Percentiles rank a stretch among this genome's conserved stretches.
Conservation (phyloP, 2,888 invertebrate genomes). For the Zygaena filipendulae region DNA sequence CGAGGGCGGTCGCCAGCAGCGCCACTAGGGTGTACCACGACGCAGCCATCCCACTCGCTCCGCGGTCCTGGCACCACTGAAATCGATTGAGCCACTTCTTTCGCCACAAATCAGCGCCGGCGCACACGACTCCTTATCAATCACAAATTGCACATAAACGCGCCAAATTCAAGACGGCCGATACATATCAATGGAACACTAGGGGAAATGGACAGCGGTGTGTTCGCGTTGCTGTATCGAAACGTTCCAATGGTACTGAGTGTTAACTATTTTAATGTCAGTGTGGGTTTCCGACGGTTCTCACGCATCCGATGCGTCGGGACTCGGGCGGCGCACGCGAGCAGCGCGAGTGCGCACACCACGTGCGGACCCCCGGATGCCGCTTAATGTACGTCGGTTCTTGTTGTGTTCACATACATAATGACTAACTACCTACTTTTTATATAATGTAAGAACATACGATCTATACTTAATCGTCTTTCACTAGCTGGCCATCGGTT, state of each 20-base stretch:
- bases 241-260: slow-evolving; percentile 3
- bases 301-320: slow-evolving; percentile 37
- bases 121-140: slow-evolving; percentile 16
- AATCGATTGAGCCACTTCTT: slow-evolving; percentile 43
- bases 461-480: too few relatives aligned
- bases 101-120: slow-evolving; percentile 37
- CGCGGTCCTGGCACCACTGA: slow-evolving; percentile 51
- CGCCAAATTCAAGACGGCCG: too few relatives aligned
- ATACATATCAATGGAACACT: too few relatives aligned
- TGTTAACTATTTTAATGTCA: slow-evolving; percentile 28
- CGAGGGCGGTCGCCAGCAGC: slow-evolving; percentile 48
- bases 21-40: slow-evolving; percentile 44
- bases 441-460: slow-evolving; percentile 1
- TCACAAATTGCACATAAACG: not conserved
- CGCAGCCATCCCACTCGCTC: slow-evolving; percentile 43
- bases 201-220: too few relatives aligned
- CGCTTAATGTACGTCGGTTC: too few relatives aligned
- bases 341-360: slow-evolving; percentile 18
- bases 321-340: slow-evolving; percentile 34
- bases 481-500: too few relatives aligned
- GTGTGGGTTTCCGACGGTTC: slow-evolving; percentile 42
- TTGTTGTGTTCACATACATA: too few relatives aligned
- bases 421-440: slow-evolving; percentile 29
- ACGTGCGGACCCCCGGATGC: slow-evolving; percentile 41
- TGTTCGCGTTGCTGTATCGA: slow-evolving; percentile 2